Evolutionary conservation across 2,797 vertebrate genomes (phyloP).

Genomic region (Apodemus agrarius): DNA sequence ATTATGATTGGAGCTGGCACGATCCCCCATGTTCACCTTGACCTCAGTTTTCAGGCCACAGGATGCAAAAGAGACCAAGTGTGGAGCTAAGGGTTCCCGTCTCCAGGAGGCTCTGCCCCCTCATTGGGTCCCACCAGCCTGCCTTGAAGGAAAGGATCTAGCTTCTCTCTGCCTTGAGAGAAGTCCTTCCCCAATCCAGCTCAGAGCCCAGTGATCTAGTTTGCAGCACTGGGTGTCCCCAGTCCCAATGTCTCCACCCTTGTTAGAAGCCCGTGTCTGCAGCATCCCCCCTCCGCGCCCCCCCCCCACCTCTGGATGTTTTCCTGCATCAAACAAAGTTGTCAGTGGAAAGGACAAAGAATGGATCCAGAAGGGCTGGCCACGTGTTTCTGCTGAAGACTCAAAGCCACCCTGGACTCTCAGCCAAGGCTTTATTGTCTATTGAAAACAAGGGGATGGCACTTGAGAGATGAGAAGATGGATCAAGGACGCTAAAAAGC

Average conservation of each 20-base stretch:
- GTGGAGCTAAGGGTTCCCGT: accelerated
- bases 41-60: background rate
- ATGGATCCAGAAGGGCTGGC: background rate
- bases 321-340: background rate
- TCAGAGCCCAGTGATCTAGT: background rate
- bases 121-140: accelerated
- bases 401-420: background rate
- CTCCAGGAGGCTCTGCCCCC: background rate
- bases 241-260: background rate
- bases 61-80: background rate
- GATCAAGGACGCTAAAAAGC: background rate
- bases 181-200: background rate
- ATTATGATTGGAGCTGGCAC: background rate
- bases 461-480: constrained; percentile 56
- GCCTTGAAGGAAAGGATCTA: accelerated
- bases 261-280: background rate
- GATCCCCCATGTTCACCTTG: background rate
- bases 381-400: background rate
- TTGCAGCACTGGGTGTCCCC: background rate
- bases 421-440: background rate
- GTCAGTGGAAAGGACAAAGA: background rate
- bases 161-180: background rate
- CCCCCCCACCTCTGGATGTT: accelerated
- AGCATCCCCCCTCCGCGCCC: no score
- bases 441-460: constrained; percentile 12